Percentiles rank a stretch among this genome's conserved stretches.
phyloP scores from a whole-genome alignment of 1,140 invertebrate species.

The Zaprionus lachaisei region DNA sequence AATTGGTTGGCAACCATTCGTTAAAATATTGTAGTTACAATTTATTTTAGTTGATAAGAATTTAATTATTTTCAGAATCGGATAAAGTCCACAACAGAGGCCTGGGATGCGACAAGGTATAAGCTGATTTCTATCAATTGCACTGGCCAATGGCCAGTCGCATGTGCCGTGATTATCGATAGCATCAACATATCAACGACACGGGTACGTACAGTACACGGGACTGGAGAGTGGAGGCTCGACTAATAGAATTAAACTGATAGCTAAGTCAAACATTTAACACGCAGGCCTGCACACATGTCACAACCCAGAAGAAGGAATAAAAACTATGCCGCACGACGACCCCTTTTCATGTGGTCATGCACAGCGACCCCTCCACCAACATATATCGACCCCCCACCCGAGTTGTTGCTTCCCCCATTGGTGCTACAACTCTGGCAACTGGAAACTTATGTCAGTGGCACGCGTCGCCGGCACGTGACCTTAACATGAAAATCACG shows the following conservation, averaged over 20 bases:
- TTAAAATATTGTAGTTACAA: too few relatives aligned
- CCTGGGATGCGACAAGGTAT: neutral
- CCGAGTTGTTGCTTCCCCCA: neutral
- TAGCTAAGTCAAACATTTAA: conserved; percentile 73
- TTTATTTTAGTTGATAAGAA: neutral
- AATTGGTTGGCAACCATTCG: too few relatives aligned
- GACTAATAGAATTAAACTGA: conserved; percentile 79
- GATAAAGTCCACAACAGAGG: neutral
- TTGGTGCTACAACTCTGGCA: conserved; percentile 36
- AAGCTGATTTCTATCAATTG: neutral
- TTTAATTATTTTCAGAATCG: neutral
- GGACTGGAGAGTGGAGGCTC: conserved; percentile 17
- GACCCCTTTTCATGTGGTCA: conserved; percentile 61
- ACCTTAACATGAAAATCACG: conserved; percentile 80
- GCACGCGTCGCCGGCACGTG: conserved; percentile 75
- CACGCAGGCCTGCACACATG: conserved; percentile 53
- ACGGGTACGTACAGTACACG: conserved; percentile 36
- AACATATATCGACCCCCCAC: conserved; percentile 1
- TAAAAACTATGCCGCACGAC: neutral
- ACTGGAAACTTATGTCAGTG: conserved; percentile 78
- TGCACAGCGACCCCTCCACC: conserved; percentile 18
- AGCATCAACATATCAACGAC: conserved; percentile 37
- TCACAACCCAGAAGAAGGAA: conserved; percentile 31
- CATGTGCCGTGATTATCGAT: conserved; percentile 34
- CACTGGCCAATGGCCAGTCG: neutral